Base-by-base conservation (phyloP, 2,113 vertebrate genomes). In the Chlamydotis undulata region DNA sequence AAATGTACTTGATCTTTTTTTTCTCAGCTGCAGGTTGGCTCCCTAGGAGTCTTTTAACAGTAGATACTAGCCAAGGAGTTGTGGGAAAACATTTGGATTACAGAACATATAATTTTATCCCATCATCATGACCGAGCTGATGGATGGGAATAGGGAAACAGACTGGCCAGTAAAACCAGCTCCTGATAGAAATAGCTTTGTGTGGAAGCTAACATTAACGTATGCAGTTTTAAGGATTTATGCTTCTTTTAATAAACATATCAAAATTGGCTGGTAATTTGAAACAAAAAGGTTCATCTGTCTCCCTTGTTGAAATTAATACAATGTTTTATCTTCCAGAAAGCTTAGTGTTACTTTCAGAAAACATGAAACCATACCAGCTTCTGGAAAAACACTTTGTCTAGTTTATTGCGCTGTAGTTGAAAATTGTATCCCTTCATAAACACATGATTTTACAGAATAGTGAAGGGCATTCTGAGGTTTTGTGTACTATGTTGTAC, bases 1-100 rank as follows among this genome's bases (percentile, higher is more conserved):
- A 86, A 82, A 84, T 31, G 33, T 53, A 79, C 21, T 71, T 49
- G 37, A 53, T 89, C 26, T 83, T 89, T 74, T 29, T 56, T 29
- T 56, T 79, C 19, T 53, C 39, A 56, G 33, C 65, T 75, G 43
- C 84, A 60, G 33, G 11, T 18, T 87, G 69, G 35, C 53, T 82
- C 6, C 21, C 33, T 71, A 31, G 33, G 39, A 84, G 33, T 49
- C 69, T 90, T 87, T 53, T 87, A 81, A 22, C 29, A 68, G 63
- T 45, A 95, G 56, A 52, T 71, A 33, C 24, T 61, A 91, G 74
- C 74, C 61, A 95, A 28, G 12, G 22, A 79, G 64, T 91, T 93
- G 65, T 84, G 93, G 83, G 73, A 83, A 94, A 92, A 83, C 71
- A 52, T 61, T 86, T 60, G 41, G 33, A 87, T 83, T 89, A 69